Base-by-base conservation (phyloP, 2,888 invertebrate species). In the Tromatobia lineatoria region DNA sequence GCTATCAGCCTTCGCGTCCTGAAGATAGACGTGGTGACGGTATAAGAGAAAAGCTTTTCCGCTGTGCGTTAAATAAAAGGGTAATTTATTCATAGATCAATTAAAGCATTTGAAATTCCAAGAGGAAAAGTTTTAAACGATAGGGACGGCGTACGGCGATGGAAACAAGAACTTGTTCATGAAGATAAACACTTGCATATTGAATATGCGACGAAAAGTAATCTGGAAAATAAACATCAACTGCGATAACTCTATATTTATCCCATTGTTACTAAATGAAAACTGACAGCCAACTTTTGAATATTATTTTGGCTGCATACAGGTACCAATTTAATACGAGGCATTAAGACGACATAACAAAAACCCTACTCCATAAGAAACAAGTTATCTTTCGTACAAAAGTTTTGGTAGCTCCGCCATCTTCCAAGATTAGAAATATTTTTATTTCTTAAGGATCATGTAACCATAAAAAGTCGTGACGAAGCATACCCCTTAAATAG, bases 81-180 rank as follows among this genome's bases (percentile, higher is more conserved):
- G 47, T 89, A 88, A 89, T 89, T 88, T 89, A 89, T 89, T 89
- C 89, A 88, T 88, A 88, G 88, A 88, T 88, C 89, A 87, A 89
- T 89, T 87, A 88, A 82, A 84, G 78, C 15, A 54, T 66, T 54
- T 59, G n/a, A 81, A 78, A 75, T 75, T 64, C 59, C 15, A 29
- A 34, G 42, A 42, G 59, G 20, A 52, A 70, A 82, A 73, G 10
- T 25, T 64, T 38, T 18, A 20, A 67, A 23, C 20, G 52, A 54
- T 38, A 34, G 34, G 50, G 50, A 0, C 57, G 25, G 8, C 25
- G 2, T 7, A 0, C 23, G 11, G 15, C 15, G 57, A 57, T 25
- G 57, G 13, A 15, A 57, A 15, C 25, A 11, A 23, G 25, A 23
- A n/a, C 57, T 25, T 25, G 3, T 11, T 23, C 8, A 57, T 25